Conservation (phyloP, 2,113 vertebrate genomes). For the Hemiscyllium ocellatum region DNA sequence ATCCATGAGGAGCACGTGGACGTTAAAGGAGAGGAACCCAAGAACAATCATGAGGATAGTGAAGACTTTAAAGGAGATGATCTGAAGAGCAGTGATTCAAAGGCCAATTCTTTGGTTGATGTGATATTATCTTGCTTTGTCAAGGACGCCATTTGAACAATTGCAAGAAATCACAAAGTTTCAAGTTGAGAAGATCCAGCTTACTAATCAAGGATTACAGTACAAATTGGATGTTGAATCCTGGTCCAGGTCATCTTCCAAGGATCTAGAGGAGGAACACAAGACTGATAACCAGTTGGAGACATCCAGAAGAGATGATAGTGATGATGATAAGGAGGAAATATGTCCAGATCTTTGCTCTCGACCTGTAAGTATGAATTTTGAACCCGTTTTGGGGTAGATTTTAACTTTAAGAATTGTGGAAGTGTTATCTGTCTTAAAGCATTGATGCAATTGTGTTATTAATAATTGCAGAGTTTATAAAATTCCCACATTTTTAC, state of each 20-base stretch:
- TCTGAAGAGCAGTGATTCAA: too few relatives aligned
- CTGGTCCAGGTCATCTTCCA: conserved; percentile 19
- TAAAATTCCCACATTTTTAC: not conserved
- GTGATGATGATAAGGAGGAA: conserved; percentile 75
- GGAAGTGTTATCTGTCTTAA: not conserved
- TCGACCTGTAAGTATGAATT: conserved; percentile 70
- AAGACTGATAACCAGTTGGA: conserved; percentile 52
- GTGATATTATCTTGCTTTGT: conserved; percentile 71
- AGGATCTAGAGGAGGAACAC: conserved; percentile 47
- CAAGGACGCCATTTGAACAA: conserved; percentile 69
- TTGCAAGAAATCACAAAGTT: conserved; percentile 72
- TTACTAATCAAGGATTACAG: too few relatives aligned
- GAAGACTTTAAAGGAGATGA: too few relatives aligned
- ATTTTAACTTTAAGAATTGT: not conserved
- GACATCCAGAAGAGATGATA: conserved; percentile 56
- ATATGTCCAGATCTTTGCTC: conserved; percentile 82
- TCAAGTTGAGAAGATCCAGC: conserved; percentile 64
- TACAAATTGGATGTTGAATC: conserved; percentile 43
- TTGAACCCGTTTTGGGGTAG: not conserved
- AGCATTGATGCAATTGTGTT: not conserved
- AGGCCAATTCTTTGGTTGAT: too few relatives aligned
- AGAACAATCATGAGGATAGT: too few relatives aligned
- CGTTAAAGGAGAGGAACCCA: too few relatives aligned
- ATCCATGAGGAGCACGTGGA: too few relatives aligned
- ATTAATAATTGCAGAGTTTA: not conserved